phyloP scores from a whole-genome alignment of 2,888 invertebrate species.

The Ligdia adustata region DNA sequence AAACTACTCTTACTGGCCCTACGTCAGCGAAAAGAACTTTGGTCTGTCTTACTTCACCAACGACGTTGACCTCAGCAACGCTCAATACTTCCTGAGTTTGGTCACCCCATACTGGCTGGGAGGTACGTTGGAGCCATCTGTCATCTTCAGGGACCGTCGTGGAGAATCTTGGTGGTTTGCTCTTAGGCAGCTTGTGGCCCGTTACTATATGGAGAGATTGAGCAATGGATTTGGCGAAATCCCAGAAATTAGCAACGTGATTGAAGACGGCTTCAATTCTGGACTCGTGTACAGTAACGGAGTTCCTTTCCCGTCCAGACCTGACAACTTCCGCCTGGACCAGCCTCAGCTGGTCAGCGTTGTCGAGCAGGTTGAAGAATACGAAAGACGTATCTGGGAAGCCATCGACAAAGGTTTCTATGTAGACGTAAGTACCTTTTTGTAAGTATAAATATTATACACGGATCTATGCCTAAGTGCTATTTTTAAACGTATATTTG shows the following conservation, averaged over 20 bases:
- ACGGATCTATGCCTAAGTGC: no score
- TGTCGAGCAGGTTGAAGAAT: conserved; percentile 70
- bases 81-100: conserved; percentile 85
- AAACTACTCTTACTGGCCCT: conserved; percentile 85
- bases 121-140: conserved; percentile 75
- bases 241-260: conserved; percentile 72
- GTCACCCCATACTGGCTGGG: conserved; percentile 87
- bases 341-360: conserved; percentile 69
- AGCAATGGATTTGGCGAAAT: conserved; percentile 88
- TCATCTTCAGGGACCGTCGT: conserved; percentile 44
- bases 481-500: conserved; percentile 29
- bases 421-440: conserved; percentile 66
- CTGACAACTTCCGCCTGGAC: conserved; percentile 81
- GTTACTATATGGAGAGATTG: conserved; percentile 90
- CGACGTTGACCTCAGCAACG: conserved; percentile 87
- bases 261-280: conserved; percentile 86
- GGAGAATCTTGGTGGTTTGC: conserved; percentile 35
- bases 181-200: conserved; percentile 87
- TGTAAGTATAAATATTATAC: no score
- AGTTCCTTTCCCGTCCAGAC: conserved; percentile 83
- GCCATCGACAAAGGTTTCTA: conserved; percentile 85
- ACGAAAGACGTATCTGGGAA: conserved; percentile 83
- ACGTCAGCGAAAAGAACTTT: conserved; percentile 74
- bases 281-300: conserved; percentile 86
- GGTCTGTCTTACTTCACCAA: conserved; percentile 87